phyloP scores from a whole-genome alignment of 1,140 invertebrate genomes.

The Lerema accius region DNA sequence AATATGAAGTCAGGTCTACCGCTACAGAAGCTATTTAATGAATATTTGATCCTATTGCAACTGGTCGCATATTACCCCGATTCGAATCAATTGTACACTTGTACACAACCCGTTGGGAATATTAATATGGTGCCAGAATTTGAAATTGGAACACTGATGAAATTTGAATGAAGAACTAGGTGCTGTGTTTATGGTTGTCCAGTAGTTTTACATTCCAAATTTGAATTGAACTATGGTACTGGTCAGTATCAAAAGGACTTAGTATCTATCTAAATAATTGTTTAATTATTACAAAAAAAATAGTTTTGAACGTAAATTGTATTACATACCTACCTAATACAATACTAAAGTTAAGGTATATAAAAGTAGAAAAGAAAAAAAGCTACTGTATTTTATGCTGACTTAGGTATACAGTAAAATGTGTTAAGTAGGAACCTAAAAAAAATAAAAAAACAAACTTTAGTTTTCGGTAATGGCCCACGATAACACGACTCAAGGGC shows the following conservation, averaged over 20 bases:
- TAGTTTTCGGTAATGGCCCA: not conserved
- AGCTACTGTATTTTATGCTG: no score
- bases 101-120: slow-evolving; percentile 47
- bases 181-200: no score
- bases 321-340: no score
- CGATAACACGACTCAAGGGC: slow-evolving; percentile 41
- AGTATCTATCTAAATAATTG: no score
- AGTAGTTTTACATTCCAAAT: no score
- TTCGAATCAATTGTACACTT: slow-evolving; percentile 67
- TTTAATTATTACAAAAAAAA: no score
- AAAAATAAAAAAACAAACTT: not conserved
- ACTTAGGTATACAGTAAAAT: not conserved
- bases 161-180: slow-evolving; percentile 21
- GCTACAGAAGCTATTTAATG: slow-evolving; percentile 66
- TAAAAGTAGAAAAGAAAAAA: no score
- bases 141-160: slow-evolving; percentile 6
- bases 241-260: no score
- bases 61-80: slow-evolving; percentile 47
- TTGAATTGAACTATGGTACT: no score
- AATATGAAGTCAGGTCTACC: slow-evolving; percentile 65
- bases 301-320: no score
- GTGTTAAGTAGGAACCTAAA: no score
- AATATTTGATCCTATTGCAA: slow-evolving; percentile 73
- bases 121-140: slow-evolving; percentile 35
- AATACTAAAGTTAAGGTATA: no score